Conservation (phyloP, 2,113 vertebrate genomes). For the Myrmophylax atrothorax region DNA sequence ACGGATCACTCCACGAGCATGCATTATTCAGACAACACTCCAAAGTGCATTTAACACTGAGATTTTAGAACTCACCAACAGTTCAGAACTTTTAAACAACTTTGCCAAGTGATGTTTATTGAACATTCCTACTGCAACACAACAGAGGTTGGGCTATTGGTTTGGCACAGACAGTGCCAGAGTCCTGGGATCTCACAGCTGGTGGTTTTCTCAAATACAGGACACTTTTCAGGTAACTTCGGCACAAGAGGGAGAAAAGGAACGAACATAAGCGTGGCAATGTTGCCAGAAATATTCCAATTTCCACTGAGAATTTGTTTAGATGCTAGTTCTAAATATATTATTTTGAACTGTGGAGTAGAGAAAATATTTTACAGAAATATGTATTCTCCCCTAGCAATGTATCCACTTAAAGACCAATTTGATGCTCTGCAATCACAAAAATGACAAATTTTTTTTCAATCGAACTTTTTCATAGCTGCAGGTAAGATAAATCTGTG, state of each 20-base stretch:
- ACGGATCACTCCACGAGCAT: background rate
- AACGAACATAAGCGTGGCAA: background rate
- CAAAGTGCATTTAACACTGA: background rate
- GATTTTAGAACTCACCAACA: background rate
- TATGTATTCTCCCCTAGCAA: accelerated
- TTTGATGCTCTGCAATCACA: background rate
- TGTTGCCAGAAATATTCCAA: background rate
- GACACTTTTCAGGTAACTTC: background rate
- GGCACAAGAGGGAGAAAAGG: background rate
- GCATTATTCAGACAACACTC: background rate
- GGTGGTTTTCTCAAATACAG: background rate
- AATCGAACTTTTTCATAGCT: background rate
- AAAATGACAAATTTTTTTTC: background rate
- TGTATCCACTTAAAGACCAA: background rate
- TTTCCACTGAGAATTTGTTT: background rate
- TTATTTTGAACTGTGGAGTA: background rate
- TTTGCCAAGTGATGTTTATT: background rate
- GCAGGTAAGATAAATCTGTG: background rate
- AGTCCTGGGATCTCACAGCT: background rate
- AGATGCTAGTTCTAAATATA: background rate
- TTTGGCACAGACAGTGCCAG: background rate
- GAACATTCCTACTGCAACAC: background rate
- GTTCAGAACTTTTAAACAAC: background rate
- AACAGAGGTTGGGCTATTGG: accelerated
- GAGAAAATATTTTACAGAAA: background rate